phyloP scores from a whole-genome alignment of 2,113 vertebrate genomes.

The Psephotus haematonotus region DNA sequence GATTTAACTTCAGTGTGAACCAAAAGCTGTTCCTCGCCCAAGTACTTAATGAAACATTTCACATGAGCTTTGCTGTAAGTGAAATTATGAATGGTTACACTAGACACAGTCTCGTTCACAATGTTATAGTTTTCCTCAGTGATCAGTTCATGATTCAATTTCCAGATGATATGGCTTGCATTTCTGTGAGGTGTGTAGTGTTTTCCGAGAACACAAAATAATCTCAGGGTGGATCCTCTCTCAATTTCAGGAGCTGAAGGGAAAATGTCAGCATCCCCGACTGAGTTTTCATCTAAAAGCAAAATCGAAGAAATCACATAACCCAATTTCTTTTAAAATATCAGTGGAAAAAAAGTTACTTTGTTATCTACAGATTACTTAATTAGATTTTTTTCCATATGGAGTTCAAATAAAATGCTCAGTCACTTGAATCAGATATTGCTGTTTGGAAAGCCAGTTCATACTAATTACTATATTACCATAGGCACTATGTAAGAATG shows the following conservation, averaged over 20 bases:
- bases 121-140: neutral
- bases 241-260: slow-evolving; percentile 43
- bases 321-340: neutral
- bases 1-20: slow-evolving; percentile 38
- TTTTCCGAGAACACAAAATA: slow-evolving; percentile 42
- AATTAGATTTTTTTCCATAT: neutral
- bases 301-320: neutral
- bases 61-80: slow-evolving; percentile 28
- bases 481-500: neutral
- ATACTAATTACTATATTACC: neutral
- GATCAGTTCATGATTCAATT: slow-evolving; percentile 37
- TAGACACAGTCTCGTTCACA: slow-evolving; percentile 55
- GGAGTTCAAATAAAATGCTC: neutral
- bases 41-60: slow-evolving; percentile 40
- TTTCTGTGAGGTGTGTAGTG: neutral
- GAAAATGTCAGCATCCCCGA: slow-evolving; percentile 29
- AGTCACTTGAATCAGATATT: neutral
- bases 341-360: neutral
- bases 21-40: neutral
- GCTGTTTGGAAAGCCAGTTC: neutral
- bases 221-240: slow-evolving; percentile 38
- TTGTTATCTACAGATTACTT: neutral
- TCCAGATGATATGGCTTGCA: slow-evolving; percentile 68
- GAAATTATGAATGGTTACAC: slow-evolving; percentile 60
- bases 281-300: slow-evolving; percentile 15